phyloP scores from a whole-genome alignment of 2,113 vertebrate genomes.

The Indicator maculatus region DNA sequence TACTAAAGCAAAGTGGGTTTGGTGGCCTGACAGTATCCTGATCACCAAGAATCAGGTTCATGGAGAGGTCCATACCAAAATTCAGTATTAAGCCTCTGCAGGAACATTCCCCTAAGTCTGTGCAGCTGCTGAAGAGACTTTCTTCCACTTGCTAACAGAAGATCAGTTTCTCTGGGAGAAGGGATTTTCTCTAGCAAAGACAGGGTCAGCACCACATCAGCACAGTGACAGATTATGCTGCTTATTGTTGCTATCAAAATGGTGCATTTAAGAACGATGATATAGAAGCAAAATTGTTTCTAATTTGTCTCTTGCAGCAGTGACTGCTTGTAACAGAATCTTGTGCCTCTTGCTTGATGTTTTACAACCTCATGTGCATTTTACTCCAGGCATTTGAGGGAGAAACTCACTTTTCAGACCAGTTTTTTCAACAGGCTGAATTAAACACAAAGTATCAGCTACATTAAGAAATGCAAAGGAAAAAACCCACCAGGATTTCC shows the following conservation, averaged over 20 bases:
- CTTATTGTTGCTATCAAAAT: neutral
- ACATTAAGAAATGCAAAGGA: neutral
- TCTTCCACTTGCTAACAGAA: slow-evolving; percentile 5
- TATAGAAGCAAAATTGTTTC: neutral
- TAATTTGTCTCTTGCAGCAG: neutral
- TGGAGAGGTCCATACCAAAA: neutral
- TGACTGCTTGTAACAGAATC: neutral
- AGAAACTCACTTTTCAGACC: neutral
- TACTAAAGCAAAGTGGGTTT: neutral
- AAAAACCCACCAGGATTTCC: neutral
- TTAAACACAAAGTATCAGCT: neutral
- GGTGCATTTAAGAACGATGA: neutral
- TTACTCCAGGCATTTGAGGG: neutral
- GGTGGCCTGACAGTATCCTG: neutral
- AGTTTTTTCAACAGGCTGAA: slow-evolving; percentile 1
- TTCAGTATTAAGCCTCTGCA: neutral
- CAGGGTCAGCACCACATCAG: neutral
- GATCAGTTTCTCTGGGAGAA: neutral
- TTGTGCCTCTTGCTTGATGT: neutral
- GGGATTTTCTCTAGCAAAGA: slow-evolving; percentile 11
- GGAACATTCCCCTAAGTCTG: neutral
- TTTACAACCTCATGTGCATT: neutral
- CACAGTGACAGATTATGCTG: neutral
- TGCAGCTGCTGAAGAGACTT: neutral
- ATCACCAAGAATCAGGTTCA: neutral